Conservation (phyloP, 2,888 invertebrate genomes). For the Metalampra italica region DNA sequence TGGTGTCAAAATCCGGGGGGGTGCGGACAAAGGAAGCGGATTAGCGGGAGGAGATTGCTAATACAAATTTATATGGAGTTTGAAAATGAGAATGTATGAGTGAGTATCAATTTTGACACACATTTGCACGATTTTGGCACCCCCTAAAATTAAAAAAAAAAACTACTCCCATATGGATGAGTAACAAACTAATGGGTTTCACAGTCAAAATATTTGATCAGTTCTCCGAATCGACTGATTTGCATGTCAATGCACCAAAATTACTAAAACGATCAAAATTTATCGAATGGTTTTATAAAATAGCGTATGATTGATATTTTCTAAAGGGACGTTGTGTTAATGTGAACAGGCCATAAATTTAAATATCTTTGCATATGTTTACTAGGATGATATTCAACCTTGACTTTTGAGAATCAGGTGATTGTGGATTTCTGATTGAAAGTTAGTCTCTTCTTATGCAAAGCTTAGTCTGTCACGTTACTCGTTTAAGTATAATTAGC, state of each 20-base stretch:
- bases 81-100: too few relatives aligned
- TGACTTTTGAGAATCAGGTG: not conserved
- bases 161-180: too few relatives aligned
- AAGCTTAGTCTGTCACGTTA: too few relatives aligned
- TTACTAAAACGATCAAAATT: not conserved
- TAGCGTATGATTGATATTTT: not conserved
- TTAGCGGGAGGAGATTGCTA: too few relatives aligned
- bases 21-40: too few relatives aligned
- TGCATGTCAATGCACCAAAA: not conserved
- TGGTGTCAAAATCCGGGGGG: too few relatives aligned
- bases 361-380: not conserved
- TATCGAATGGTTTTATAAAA: not conserved
- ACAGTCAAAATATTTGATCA: not conserved
- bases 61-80: too few relatives aligned
- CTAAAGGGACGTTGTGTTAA: not conserved
- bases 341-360: conserved; percentile 1
- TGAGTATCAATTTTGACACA: too few relatives aligned
- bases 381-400: not conserved
- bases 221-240: not conserved
- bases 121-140: too few relatives aligned
- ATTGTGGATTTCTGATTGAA: not conserved
- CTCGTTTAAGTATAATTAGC: too few relatives aligned
- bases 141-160: too few relatives aligned
- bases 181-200: not conserved
- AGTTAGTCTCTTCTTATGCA: too few relatives aligned